Conservation (phyloP, 2,888 invertebrate genomes). For the Volucella inanis region DNA sequence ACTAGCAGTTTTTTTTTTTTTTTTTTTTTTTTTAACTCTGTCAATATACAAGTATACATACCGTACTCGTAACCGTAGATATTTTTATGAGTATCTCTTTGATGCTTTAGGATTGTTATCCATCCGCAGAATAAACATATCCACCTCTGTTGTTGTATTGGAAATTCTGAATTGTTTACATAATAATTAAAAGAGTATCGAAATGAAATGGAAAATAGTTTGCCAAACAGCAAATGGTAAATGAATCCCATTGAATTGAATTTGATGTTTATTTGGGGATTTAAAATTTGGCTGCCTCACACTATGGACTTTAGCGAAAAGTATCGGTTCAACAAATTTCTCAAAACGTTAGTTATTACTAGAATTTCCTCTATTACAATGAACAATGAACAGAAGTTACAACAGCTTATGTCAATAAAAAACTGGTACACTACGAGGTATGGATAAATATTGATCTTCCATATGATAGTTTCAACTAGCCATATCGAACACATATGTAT, state of each 20-base stretch:
- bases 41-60: constrained; percentile 9
- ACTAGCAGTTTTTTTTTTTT: background rate
- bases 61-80: too few relatives aligned
- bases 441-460: constrained; percentile 39
- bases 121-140: background rate
- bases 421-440: background rate
- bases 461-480: background rate
- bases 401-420: constrained; percentile 19
- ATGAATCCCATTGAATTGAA: too few relatives aligned
- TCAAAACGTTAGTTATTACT: background rate
- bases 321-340: too few relatives aligned
- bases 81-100: constrained; percentile 5
- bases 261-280: too few relatives aligned
- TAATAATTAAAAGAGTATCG: too few relatives aligned
- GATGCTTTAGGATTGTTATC: background rate
- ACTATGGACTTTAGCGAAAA: too few relatives aligned
- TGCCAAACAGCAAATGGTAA: too few relatives aligned
- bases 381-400: constrained; percentile 17
- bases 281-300: too few relatives aligned
- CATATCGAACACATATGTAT: constrained; percentile 11
- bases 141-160: background rate
- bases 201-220: too few relatives aligned
- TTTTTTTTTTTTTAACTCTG: background rate
- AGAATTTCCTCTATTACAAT: constrained; percentile 4
- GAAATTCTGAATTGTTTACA: background rate